These are phyloP conservation scores for Syngnathus floridae DNA, from an alignment of 2,113 vertebrate genomes.

Conservation along the genomic window DNA sequence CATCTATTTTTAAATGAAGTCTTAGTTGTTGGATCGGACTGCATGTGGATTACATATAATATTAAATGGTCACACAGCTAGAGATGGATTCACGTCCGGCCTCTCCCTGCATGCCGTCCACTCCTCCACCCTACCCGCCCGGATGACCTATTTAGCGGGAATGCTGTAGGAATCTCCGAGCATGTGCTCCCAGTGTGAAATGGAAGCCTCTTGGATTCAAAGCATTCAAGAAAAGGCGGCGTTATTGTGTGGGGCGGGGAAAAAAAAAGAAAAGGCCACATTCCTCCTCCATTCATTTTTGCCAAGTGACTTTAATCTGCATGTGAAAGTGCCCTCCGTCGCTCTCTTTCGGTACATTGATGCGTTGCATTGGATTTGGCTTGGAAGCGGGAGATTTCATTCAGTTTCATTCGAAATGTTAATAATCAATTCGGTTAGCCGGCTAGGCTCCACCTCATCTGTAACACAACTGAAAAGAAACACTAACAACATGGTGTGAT, in stretches of 20 bases:
- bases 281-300: constrained; percentile 24
- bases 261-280: constrained; percentile 9
- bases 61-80: background rate
- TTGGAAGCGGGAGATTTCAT: background rate
- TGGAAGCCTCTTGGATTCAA: constrained; percentile 30
- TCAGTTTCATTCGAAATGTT: background rate
- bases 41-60: background rate
- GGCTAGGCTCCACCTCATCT: background rate
- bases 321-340: constrained; percentile 2
- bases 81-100: constrained; percentile 33
- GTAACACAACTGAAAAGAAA: background rate
- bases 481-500: background rate
- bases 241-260: constrained; percentile 21
- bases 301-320: constrained; percentile 10
- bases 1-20: background rate
- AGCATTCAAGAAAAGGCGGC: constrained; percentile 14
- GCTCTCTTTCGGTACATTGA: constrained; percentile 55
- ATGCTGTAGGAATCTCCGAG: constrained; percentile 36
- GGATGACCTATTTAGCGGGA: constrained; percentile 69
- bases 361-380: background rate
- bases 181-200: constrained; percentile 28
- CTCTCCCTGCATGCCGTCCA: constrained; percentile 25
- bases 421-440: too few species aligned
- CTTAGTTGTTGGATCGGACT: background rate
- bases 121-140: constrained; percentile 50